phyloP scores from a whole-genome alignment of 2,113 vertebrate genomes.

The Vicugna pacos region DNA sequence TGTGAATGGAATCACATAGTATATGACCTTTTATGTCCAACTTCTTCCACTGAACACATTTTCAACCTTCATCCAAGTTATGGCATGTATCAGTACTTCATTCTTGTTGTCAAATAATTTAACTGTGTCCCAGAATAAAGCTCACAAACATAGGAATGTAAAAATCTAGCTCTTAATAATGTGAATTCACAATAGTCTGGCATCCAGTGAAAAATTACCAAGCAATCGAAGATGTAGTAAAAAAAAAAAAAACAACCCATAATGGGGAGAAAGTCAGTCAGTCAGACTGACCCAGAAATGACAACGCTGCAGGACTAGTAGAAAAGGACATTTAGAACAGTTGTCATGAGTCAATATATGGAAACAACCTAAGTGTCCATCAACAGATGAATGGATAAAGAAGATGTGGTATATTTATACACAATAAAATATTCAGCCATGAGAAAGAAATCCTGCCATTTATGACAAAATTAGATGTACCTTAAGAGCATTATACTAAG shows the following conservation, averaged over 20 bases:
- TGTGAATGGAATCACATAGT: not conserved
- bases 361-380: not conserved
- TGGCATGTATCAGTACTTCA: not conserved
- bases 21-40: not conserved
- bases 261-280: not conserved
- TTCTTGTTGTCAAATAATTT: not conserved
- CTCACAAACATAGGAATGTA: not conserved
- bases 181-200: not conserved
- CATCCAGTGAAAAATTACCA: conserved; percentile 18
- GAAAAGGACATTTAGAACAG: not conserved
- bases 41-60: conserved; percentile 30
- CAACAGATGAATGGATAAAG: not conserved
- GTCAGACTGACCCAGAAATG: not conserved
- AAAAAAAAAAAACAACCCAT: not conserved
- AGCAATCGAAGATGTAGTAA: not conserved
- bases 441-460: not conserved
- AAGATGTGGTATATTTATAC: not conserved
- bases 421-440: not conserved
- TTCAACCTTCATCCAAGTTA: not conserved
- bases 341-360: not conserved
- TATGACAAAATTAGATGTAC: not conserved
- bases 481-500: not conserved
- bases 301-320: not conserved
- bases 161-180: not conserved
- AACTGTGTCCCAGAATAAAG: not conserved